Percentiles rank a stretch among this genome's conserved stretches.
Conservation (phyloP, 2,113 vertebrate species). For the Antigone vipio region DNA sequence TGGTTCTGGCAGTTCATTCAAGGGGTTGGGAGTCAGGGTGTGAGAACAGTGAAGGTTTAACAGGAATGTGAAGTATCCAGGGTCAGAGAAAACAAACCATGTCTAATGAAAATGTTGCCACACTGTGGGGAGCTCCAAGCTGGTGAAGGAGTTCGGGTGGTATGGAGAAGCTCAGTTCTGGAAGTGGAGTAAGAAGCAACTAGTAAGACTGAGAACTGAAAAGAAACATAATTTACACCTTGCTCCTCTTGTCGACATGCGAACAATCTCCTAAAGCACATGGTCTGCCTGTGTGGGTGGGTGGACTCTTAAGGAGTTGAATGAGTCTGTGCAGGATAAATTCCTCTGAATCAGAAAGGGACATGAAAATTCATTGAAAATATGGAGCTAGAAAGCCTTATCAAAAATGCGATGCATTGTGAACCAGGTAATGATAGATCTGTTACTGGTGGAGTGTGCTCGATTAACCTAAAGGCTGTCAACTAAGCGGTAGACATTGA, state of each 20-base stretch:
- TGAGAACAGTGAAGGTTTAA: background rate
- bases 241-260: background rate
- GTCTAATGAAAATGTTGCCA: background rate
- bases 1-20: background rate
- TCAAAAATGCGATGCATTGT: background rate
- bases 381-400: background rate
- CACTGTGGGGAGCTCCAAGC: background rate
- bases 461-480: background rate
- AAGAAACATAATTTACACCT: background rate
- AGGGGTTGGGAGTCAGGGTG: background rate
- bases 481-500: background rate
- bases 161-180: background rate
- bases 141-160: background rate
- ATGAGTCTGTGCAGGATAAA: background rate
- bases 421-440: background rate
- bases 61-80: background rate
- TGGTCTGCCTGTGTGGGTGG: background rate
- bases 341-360: background rate
- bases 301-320: background rate
- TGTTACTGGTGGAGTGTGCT: background rate
- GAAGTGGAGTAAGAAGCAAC: background rate
- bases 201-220: background rate
- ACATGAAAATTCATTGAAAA: background rate
- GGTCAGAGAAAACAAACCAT: background rate
- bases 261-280: background rate